Conservation (phyloP, 2,113 vertebrate genomes). For the Capreolus pygargus region DNA sequence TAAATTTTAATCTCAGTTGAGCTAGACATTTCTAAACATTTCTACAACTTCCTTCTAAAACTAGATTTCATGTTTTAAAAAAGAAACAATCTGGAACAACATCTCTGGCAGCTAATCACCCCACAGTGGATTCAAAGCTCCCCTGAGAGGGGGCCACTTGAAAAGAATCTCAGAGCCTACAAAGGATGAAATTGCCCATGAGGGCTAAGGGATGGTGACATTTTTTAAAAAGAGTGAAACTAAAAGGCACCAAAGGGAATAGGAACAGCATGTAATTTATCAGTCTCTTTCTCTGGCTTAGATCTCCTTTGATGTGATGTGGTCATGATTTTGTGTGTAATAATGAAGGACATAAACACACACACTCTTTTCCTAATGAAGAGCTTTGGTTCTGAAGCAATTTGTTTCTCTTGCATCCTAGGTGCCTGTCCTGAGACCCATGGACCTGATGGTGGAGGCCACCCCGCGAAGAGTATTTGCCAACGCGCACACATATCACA, state of each 20-base stretch:
- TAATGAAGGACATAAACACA: not conserved
- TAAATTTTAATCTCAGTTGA: not conserved
- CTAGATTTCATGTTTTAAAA: not conserved
- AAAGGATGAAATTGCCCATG: not conserved
- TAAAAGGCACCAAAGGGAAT: not conserved
- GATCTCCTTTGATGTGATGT: not conserved
- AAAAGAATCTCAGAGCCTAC: not conserved
- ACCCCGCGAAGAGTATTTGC: conserved; percentile 92
- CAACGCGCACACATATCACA: conserved; percentile 97
- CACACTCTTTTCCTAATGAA: not conserved
- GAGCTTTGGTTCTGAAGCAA: not conserved
- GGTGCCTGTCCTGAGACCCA: conserved; percentile 94
- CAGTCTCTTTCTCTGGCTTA: not conserved
- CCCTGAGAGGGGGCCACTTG: not conserved
- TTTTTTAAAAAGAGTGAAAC: not conserved
- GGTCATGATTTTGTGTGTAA: not conserved
- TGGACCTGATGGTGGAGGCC: conserved; percentile 98
- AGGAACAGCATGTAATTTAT: not conserved
- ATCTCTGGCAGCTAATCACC: not conserved
- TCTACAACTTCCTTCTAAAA: not conserved
- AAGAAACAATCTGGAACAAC: not conserved
- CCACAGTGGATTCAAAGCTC: not conserved
- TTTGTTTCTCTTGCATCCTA: conserved; percentile 72
- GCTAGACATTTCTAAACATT: not conserved
- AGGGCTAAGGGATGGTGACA: not conserved